Base-by-base conservation (phyloP, 2,888 invertebrate genomes). In the Cheilosia scutellata region DNA sequence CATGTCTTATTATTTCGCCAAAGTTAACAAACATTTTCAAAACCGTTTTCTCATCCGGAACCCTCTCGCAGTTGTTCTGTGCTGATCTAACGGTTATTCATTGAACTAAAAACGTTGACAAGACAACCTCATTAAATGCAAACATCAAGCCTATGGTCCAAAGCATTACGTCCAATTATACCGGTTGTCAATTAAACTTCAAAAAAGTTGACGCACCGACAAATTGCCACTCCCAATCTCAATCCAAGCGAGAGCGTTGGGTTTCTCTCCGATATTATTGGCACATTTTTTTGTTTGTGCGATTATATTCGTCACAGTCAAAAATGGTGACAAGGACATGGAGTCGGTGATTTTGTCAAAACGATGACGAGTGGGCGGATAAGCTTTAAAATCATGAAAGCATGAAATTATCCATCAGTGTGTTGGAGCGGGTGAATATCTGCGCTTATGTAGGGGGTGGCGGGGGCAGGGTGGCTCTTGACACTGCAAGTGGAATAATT, bases 361-460 rank as follows among this genome's bases (percentile, higher is more conserved):
- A 40, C 27, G 47, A 27, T 20, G 40, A 49, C 47, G 6, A 27
- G 16, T 27, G 47, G 47, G 55, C 25, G 57, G 57, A 55, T 53
- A 62, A 40, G 31, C 44, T 78, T 72, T 79, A 65, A 65, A 79
- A 65, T 58, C 72, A 58, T 31, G 49, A 65, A 65, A 42, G 72
- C 78, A 72, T 72, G 65, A 79, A 72, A 79, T 79, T 72, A 72
- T 51, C 63, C 58, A 58, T 58, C 49, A 57, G 9, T 37, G 33
- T 42, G 42, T 40, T 20, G n/a, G 42, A 37, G 25, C 7, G 25
- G 13, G 37, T 20, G 31, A 25, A 53, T 25, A 25, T 49, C 7
- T 25, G 7, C 9, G 4, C 11, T n/a, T 5, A 53, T 47, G 16
- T 27, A 11, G 27, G 16, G 2, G 0, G 20, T 0, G 31, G n/a